Evolutionary conservation across 2,797 vertebrate species (phyloP), one percentile per base, ranked within the genome.

Genomic region (Chromobotia macracanthus): DNA sequence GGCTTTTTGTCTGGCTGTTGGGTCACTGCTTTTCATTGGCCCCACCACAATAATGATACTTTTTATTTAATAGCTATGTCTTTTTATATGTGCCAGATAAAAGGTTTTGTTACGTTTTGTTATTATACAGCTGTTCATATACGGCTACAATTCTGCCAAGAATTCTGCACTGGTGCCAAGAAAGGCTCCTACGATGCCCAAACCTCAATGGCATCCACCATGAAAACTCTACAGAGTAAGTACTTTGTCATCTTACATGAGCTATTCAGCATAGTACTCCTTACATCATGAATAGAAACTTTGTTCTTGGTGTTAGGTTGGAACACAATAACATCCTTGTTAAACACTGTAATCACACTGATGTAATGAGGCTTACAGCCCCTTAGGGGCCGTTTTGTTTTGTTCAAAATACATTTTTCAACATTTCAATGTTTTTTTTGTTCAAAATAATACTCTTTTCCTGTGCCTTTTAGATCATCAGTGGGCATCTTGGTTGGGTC

Each of bases 151-250:
- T n/a, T n/a, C n/a, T n/a, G 96, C 94, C 84, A 97, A 97, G 89
- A 97, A 91, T 79, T 95, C 96, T 46, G 66, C 94, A 0, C 87
- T 98, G 35, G 87, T 95, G 61, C 88, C 94, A 38, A 96, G 97
- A 87, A 98, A 97, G 89, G 95, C 95, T 16, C 96, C 97, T 23
- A 96, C 96, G 5, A 98, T 99, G 96, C 98, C 97, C 5, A 99
- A 98, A 91, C 97, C 97, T 35, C 96, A 98, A 90, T 99, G 98
- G 97, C 98, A 99, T 86, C 96, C 98, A 0, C 98, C 97, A 0
- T 99, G 98, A 97, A 99, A 99, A 83, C 92, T 99, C 1, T 99
- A 97, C 86, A 91, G 97, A 90, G 98, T 99, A 87, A 93, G 88
- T 80, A 18, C 19, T 19, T 38, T 6, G 3, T n/a, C 21, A 13